Percentiles rank a stretch among this genome's conserved stretches.
phyloP scores from a whole-genome alignment of 1,140 invertebrate species.

The Ceratina australensis region DNA sequence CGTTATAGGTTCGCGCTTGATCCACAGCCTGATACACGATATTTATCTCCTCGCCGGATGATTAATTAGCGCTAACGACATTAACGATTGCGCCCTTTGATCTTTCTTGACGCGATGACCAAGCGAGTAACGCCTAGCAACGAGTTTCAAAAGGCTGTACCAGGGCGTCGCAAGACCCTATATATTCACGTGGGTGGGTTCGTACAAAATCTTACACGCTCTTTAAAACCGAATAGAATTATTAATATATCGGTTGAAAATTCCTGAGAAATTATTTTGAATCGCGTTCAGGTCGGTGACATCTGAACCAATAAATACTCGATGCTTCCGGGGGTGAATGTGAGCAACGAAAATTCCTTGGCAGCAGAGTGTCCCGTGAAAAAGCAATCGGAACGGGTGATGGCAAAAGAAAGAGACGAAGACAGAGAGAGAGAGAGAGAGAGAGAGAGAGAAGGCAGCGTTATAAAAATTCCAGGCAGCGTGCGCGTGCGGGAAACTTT shows the following conservation, averaged over 20 bases:
- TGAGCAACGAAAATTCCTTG: conserved; percentile 20
- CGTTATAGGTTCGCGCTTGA: conserved; percentile 18
- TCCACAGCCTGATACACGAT: conserved; percentile 50
- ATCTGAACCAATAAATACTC: no score
- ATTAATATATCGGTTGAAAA: no score
- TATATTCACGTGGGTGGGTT: background rate
- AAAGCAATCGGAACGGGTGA: background rate
- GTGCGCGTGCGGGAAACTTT: conserved; percentile 14
- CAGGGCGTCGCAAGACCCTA: background rate
- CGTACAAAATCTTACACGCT: background rate
- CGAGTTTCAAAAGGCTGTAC: background rate
- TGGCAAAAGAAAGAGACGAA: background rate
- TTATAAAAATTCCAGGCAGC: background rate
- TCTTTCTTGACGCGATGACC: background rate
- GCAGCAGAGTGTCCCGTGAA: conserved; percentile 20
- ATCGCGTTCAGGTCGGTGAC: background rate
- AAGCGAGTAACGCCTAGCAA: background rate
- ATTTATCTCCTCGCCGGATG: conserved; percentile 51
- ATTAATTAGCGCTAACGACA: conserved; percentile 58
- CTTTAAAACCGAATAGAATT: no score
- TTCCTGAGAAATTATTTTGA: no score
- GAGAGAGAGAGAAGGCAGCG: background rate
- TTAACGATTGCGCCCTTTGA: conserved; percentile 51
- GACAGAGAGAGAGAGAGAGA: background rate
- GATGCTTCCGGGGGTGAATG: no score